Base-by-base conservation (phyloP, 2,113 vertebrate species). In the Eleginops maclovinus region DNA sequence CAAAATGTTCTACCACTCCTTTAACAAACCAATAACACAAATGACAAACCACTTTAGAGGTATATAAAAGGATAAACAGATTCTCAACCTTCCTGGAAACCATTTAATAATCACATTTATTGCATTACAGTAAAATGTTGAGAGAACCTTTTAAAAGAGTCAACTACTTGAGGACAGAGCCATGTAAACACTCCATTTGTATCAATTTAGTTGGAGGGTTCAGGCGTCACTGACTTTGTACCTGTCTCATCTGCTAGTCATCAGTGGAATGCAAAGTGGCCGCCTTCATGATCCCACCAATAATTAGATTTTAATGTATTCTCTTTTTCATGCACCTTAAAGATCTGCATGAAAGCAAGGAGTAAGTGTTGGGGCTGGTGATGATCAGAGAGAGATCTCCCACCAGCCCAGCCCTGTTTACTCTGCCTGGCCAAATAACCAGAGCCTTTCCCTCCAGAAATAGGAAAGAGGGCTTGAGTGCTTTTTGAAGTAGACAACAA, bases 251-350 rank as follows among this genome's bases (percentile, higher is more conserved):
- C 74, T 75, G 22, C 10, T 68, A 31, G 70, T 72, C 56, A 83
- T 87, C 73, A 43, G 51, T 62, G 26, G 70, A 86, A 82, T 83
- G 68, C 83, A 77, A 79, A 82, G 60, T 66, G 44, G 19, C 46
- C 70, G 26, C 44, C 84, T 88, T 58, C 6, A 46, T 51, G 46
- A 74, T 75, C 74, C 72, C 56, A 75, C 68, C 54, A 61, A 74
- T 55, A 85, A 85, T 91, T 65, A 68, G 8, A 10, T 44, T 86
- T 77, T 81, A 84, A 90, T 89, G 51, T 76, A 90, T 90, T 88
- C 88, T 85, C 64, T 87, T 91, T 86, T 84, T 71, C 59, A 31
- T 43, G 24, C 83, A 76, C 84, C 43, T 74, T 84, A 62, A 80
- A 83, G 76, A 87, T 79, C 14, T 67, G 62, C 82, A 85, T 75